These are phyloP conservation scores for Cyclura pinguis DNA, from an alignment of 2,797 vertebrate genomes.

Conservation along the genomic window DNA sequence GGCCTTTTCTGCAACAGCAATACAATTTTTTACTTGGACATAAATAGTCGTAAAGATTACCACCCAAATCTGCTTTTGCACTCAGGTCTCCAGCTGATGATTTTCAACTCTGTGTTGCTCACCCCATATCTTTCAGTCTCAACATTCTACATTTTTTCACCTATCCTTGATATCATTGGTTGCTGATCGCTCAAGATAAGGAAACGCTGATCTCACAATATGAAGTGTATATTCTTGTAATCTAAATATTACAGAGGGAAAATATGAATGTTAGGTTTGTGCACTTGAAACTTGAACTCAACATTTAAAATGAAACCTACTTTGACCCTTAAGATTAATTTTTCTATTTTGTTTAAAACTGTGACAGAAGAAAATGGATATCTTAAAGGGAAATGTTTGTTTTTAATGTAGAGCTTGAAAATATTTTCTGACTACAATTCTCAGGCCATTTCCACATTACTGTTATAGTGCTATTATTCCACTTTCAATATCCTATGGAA, in stretches of 20 bases:
- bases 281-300: not conserved
- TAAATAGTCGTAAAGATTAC: not conserved
- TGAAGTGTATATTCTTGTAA: not conserved
- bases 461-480: too few relatives aligned
- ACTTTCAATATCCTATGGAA: too few relatives aligned
- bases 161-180: too few relatives aligned
- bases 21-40: not conserved
- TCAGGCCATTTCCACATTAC: too few relatives aligned
- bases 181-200: not conserved
- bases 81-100: not conserved
- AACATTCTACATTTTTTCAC: not conserved
- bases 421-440: too few relatives aligned
- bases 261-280: not conserved
- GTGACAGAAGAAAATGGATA: not conserved
- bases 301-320: not conserved
- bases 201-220: not conserved
- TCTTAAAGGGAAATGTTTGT: slow-evolving; percentile 49
- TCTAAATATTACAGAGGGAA: not conserved
- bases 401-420: slow-evolving; percentile 4
- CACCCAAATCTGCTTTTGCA: not conserved
- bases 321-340: not conserved
- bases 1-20: not conserved
- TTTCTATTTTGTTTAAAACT: not conserved
- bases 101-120: not conserved
- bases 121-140: not conserved